Base-by-base conservation (phyloP, 2,113 vertebrate species). In the Paratilapia polleni region DNA sequence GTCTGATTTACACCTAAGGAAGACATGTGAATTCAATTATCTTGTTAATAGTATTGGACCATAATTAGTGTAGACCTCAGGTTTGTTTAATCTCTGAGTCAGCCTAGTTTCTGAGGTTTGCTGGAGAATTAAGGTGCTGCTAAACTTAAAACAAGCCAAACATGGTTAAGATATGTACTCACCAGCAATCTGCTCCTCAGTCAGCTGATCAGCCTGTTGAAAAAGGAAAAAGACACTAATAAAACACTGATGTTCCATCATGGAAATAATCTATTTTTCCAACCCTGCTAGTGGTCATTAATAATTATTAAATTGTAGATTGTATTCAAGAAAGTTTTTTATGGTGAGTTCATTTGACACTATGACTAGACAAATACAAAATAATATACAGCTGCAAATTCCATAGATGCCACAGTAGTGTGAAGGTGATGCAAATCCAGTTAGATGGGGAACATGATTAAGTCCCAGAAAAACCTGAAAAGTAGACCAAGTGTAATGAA, bases 131-230 rank as follows among this genome's bases (percentile, higher is more conserved):
- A 52, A 78, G 8, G 26, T 36, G 31, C 63, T 79, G 8, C 80
- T 75, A 26, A 81, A 74, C 34, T 62, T 14, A 63, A 74, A 80
- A 63, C 15, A 78, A 77, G 77, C 8, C 28, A 86, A 82, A 85
- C 31, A 81, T 70, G 10, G 59, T 63, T 28, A 81, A 19, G 41
- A 26, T 78, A 7, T 54, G 43, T 49, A 91, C 97, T 96, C 86
- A 97, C 97, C 97, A 94, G 97, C 97, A 59, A 98, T 98, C 95
- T 98, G 97, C 84, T 98, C 97, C 89, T 97, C 97, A 2, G 97
- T 97, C 93, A 98, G 95, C 93, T 98, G 97, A 94, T 98, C 97
- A 83, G 97, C 97, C 97, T 98, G 94, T 83, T 82, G 38, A 91
- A 82, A 90, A 83, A 78, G 83, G 64, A 47, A 84, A 15, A 84